Evolutionary conservation across 1,140 invertebrate species (phyloP).

Genomic region (Drosophila teissieri): DNA sequence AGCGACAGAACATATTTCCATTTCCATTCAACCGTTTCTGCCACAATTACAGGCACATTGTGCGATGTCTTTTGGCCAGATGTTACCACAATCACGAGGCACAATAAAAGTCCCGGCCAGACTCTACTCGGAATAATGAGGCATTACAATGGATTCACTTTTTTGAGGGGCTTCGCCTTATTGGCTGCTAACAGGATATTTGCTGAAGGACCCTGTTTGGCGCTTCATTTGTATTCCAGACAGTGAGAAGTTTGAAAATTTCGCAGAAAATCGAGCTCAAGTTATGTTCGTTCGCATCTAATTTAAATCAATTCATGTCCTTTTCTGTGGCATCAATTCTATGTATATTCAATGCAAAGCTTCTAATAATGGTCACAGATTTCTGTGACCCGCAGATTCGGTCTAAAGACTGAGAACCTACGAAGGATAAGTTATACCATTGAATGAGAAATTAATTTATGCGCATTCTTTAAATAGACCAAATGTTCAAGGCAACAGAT

Average conservation of each 20-base stretch:
- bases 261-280: conserved; percentile 25
- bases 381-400: too few relatives aligned
- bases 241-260: conserved; percentile 35
- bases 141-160: conserved; percentile 49
- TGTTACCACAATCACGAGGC: conserved; percentile 37
- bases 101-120: conserved; percentile 37
- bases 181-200: conserved; percentile 55
- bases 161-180: conserved; percentile 36
- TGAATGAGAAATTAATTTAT: not conserved
- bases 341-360: conserved; percentile 17
- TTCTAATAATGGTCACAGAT: not conserved
- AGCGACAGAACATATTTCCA: conserved; percentile 24
- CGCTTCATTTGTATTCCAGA: conserved; percentile 54
- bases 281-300: conserved; percentile 24
- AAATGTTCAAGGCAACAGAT: not conserved
- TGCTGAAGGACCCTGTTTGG: conserved; percentile 21
- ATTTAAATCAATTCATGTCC: conserved; percentile 40
- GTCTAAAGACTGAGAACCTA: too few relatives aligned
- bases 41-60: conserved; percentile 49
- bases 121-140: conserved; percentile 45
- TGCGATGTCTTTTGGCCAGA: conserved; percentile 36
- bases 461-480: too few relatives aligned
- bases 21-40: conserved; percentile 36
- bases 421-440: too few relatives aligned
- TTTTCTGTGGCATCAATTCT: not conserved